Conservation (phyloP, 2,797 vertebrate species). For the Sebastes goodei region DNA sequence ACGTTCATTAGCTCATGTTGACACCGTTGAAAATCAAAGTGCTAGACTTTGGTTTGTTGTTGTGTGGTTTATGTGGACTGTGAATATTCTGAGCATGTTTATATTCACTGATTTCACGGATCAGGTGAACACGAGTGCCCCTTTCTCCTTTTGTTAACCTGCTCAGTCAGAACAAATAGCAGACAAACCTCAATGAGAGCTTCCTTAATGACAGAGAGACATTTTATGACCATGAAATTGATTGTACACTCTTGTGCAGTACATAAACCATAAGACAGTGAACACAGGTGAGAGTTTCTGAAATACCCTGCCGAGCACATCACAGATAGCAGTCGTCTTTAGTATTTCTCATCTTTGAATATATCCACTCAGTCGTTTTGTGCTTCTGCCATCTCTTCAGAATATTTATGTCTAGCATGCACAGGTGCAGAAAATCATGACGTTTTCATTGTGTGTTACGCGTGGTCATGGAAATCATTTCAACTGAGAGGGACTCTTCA, state of each 20-base stretch:
- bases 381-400: background rate
- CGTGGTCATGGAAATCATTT: background rate
- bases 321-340: background rate
- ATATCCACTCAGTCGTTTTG: background rate
- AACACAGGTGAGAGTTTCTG: background rate
- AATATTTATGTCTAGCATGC: constrained; percentile 12
- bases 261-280: background rate
- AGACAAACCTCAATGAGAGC: background rate
- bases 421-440: background rate
- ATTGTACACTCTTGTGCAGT: background rate
- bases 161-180: background rate
- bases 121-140: background rate
- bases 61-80: background rate
- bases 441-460: background rate
- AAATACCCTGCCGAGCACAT: background rate
- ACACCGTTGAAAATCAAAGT: background rate
- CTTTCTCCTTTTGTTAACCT: background rate
- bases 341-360: background rate
- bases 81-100: constrained; percentile 7
- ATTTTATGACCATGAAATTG: background rate
- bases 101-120: background rate
- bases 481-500: background rate
- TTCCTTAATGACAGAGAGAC: too few relatives aligned
- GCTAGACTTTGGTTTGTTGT: constrained; percentile 36
- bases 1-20: background rate